These are phyloP conservation scores for Falco novaeseelandiae DNA, from an alignment of 2,797 vertebrate genomes.

Conservation along the genomic window DNA sequence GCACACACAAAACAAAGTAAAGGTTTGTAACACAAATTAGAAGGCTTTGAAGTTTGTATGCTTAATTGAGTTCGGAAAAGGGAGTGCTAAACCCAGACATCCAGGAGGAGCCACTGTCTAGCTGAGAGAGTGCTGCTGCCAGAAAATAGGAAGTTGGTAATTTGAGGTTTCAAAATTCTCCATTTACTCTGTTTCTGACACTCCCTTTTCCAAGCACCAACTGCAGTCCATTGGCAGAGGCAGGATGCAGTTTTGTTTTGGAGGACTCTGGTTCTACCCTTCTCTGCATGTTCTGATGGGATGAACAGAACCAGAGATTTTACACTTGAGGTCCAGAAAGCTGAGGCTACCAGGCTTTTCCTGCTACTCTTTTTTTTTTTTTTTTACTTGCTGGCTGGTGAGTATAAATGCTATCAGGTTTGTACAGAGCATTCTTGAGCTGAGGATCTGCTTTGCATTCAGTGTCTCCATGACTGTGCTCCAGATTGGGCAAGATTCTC, in stretches of 20 bases:
- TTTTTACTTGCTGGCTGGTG: neutral
- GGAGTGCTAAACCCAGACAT: neutral
- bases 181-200: neutral
- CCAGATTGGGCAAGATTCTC: neutral
- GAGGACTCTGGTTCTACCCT: neutral
- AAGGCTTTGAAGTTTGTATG: neutral
- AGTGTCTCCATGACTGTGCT: neutral
- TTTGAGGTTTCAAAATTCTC: neutral
- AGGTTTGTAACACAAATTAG: neutral
- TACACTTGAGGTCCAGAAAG: neutral
- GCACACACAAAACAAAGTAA: neutral
- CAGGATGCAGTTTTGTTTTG: neutral
- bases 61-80: neutral
- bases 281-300: neutral
- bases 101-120: neutral
- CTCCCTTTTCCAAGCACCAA: neutral
- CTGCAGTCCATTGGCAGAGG: neutral
- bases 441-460: neutral
- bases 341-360: neutral
- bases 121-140: neutral
- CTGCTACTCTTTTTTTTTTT: neutral
- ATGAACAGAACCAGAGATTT: neutral
- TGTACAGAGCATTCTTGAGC: neutral
- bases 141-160: neutral
- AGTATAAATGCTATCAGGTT: neutral